phyloP scores from a whole-genome alignment of 2,797 vertebrate genomes.

The Diceros bicornis region DNA sequence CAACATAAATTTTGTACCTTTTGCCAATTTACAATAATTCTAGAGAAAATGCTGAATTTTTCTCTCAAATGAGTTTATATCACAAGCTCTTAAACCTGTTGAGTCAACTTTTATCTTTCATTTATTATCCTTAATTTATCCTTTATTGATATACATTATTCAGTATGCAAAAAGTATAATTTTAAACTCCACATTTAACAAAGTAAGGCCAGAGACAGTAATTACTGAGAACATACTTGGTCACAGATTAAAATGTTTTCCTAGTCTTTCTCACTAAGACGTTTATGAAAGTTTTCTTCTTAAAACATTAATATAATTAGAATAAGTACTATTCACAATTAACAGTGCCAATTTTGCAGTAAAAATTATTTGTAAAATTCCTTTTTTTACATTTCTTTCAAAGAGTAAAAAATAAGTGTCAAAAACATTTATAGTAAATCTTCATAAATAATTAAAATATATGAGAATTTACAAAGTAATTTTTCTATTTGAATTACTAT shows the following conservation, averaged over 20 bases:
- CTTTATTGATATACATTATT: constrained; percentile 89
- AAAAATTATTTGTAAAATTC: constrained; percentile 1
- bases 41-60: constrained; percentile 77
- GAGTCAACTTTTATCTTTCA: constrained; percentile 88
- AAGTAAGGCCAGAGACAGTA: constrained; percentile 91
- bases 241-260: constrained; percentile 86
- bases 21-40: constrained; percentile 81
- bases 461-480: constrained; percentile 9
- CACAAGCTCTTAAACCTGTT: constrained; percentile 87
- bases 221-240: constrained; percentile 82
- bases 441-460: constrained; percentile 64
- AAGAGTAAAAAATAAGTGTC: constrained; percentile 47
- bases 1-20: constrained; percentile 83
- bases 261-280: constrained; percentile 85
- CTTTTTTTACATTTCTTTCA: constrained; percentile 53
- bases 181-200: constrained; percentile 93
- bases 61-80: constrained; percentile 72
- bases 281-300: constrained; percentile 81
- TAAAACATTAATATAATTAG: constrained; percentile 57
- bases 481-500: constrained; percentile 56
- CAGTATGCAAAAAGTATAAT: constrained; percentile 94
- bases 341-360: constrained; percentile 37
- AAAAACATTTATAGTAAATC: constrained; percentile 38
- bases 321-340: constrained; percentile 28
- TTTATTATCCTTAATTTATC: constrained; percentile 84